Percentiles rank a stretch among this genome's conserved stretches.
These are phyloP conservation scores for Cyprinodon variegatus DNA, from an alignment of 2,113 vertebrate species.

Conservation along the genomic window DNA sequence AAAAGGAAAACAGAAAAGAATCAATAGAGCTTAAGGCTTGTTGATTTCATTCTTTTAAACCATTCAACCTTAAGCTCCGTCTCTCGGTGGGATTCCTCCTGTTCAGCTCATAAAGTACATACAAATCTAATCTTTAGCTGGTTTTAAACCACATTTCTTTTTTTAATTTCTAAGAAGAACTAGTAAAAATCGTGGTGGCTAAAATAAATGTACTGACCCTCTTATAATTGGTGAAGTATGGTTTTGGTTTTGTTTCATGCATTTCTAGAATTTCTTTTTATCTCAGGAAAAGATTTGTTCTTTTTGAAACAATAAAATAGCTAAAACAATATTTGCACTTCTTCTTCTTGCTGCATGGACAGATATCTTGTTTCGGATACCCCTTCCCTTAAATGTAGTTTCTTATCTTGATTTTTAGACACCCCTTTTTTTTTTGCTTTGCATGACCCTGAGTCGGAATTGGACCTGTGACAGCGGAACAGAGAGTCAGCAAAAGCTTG, in stretches of 20 bases:
- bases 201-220: background rate
- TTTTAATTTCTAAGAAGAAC: background rate
- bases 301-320: background rate
- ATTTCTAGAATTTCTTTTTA: background rate
- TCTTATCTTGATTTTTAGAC: no score
- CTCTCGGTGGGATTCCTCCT: no score
- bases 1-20: no score
- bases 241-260: background rate
- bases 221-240: background rate
- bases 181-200: background rate
- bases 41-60: no score
- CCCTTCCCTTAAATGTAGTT: no score
- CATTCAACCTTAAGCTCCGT: no score
- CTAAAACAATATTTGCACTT: no score
- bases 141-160: no score
- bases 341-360: no score
- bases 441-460: background rate
- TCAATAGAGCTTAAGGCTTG: no score
- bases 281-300: background rate
- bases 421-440: background rate
- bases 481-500: constrained; percentile 46
- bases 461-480: constrained; percentile 1
- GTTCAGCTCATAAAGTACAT: background rate
- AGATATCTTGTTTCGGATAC: no score
- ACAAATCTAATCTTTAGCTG: background rate